Percentiles rank a stretch among this genome's conserved stretches.
Conservation (phyloP, 2,113 vertebrate species). For the Cheirogaleus medius region DNA sequence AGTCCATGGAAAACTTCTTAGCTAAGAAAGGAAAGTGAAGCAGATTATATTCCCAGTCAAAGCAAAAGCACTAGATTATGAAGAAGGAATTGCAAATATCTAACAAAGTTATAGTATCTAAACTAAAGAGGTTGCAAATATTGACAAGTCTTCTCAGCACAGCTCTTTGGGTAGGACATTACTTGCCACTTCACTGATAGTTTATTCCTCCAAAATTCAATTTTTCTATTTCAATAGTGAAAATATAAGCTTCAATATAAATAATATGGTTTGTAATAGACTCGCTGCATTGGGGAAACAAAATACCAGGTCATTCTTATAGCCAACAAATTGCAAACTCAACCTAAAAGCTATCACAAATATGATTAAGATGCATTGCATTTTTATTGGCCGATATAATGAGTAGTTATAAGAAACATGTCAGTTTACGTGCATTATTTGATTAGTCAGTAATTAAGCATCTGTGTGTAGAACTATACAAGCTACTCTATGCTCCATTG, state of each 20-base stretch:
- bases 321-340: background rate
- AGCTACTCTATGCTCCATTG: background rate
- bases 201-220: background rate
- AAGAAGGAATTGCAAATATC: background rate
- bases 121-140: background rate
- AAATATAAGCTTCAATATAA: background rate
- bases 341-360: background rate
- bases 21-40: background rate
- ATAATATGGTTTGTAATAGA: background rate
- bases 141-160: background rate
- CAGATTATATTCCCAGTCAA: background rate
- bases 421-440: background rate
- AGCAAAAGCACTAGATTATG: background rate
- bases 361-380: background rate
- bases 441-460: background rate
- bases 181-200: background rate
- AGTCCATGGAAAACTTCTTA: background rate
- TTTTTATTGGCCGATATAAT: background rate
- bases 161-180: background rate
- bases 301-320: background rate
- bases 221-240: background rate
- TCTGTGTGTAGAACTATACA: background rate
- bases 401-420: background rate
- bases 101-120: background rate
- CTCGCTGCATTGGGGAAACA: background rate